Conservation (phyloP, 2,888 invertebrate species). For the Mycalesis mineus region DNA sequence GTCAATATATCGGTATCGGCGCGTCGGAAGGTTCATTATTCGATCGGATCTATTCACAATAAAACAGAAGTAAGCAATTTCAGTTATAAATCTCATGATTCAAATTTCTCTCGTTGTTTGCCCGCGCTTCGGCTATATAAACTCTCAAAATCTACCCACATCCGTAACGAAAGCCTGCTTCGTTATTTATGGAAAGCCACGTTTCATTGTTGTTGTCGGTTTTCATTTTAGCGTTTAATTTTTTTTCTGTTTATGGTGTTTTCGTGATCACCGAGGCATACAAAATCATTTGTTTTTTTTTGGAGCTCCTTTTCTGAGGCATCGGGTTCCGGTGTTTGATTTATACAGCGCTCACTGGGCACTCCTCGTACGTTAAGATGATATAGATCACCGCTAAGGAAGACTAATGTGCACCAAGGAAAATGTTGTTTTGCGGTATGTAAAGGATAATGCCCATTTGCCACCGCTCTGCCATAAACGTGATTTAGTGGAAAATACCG, state of each 20-base stretch:
- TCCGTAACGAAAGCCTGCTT: slow-evolving; percentile 71
- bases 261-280: slow-evolving; percentile 50
- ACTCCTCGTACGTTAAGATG: slow-evolving; percentile 41
- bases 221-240: slow-evolving; percentile 70
- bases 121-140: slow-evolving; percentile 64
- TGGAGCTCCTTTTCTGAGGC: slow-evolving; percentile 47
- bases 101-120: slow-evolving; percentile 66
- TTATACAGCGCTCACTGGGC: slow-evolving; percentile 42
- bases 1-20: slow-evolving; percentile 67
- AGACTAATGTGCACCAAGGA: slow-evolving; percentile 51
- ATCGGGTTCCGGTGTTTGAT: slow-evolving; percentile 57
- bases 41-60: slow-evolving; percentile 53
- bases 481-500: slow-evolving; percentile 62
- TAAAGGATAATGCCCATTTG: slow-evolving; percentile 50
- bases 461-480: slow-evolving; percentile 50
- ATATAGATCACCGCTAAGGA: slow-evolving; percentile 45
- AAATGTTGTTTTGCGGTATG: slow-evolving; percentile 52
- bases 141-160: slow-evolving; percentile 73
- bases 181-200: slow-evolving; percentile 73
- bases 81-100: slow-evolving; percentile 71
- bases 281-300: slow-evolving; percentile 64
- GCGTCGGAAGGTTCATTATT: slow-evolving; percentile 14
- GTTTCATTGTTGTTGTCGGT: slow-evolving; percentile 73
- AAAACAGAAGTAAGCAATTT: slow-evolving; percentile 60
- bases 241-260: slow-evolving; percentile 63